Evolutionary conservation across 2,888 invertebrate genomes (phyloP).

Genomic region (Dendrolimus pini): DNA sequence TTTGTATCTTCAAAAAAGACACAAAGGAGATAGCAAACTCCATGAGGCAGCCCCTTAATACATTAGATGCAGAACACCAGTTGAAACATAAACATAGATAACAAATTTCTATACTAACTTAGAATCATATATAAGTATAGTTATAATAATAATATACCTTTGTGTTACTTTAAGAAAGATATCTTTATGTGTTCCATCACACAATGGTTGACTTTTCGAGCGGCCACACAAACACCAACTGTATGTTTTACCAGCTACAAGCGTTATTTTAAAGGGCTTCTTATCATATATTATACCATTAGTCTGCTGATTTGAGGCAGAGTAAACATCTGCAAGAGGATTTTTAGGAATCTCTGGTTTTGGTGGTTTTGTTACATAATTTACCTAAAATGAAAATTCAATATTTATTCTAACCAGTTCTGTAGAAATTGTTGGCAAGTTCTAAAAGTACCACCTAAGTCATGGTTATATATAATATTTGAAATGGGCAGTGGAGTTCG

Average conservation of each 20-base stretch:
- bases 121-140: background rate
- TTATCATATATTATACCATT: constrained; percentile 91
- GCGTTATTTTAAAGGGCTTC: constrained; percentile 88
- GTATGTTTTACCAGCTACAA: constrained; percentile 87
- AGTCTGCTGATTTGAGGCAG: constrained; percentile 78
- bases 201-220: constrained; percentile 94
- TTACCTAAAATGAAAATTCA: constrained; percentile 23
- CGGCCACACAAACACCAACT: constrained; percentile 96
- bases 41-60: too few species aligned
- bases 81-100: too few species aligned
- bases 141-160: constrained; percentile 54
- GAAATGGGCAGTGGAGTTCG: too few species aligned
- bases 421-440: too few species aligned
- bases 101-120: too few species aligned
- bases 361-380: constrained; percentile 52
- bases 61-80: too few species aligned
- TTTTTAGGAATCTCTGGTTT: constrained; percentile 82
- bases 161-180: constrained; percentile 83
- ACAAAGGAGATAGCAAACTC: too few species aligned
- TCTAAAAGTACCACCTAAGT: too few species aligned
- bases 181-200: constrained; percentile 94
- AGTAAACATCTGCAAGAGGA: constrained; percentile 74
- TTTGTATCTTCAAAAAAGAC: too few species aligned
- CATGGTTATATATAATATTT: too few species aligned
- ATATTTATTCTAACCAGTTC: background rate